Conservation (phyloP, 2,888 invertebrate genomes). For the Matsumyia berberina region DNA sequence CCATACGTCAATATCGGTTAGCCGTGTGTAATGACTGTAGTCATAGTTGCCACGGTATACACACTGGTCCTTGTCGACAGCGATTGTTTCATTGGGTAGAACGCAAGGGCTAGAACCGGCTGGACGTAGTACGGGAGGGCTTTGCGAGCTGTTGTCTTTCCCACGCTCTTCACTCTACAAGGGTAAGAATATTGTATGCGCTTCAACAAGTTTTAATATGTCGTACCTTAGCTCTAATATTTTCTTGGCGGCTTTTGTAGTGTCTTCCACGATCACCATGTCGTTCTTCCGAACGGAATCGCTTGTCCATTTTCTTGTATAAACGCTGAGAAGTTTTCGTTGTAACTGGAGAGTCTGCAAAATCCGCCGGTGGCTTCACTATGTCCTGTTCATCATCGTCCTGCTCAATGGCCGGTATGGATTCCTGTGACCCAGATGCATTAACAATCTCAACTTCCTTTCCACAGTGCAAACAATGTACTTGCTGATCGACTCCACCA, state of each 20-base stretch:
- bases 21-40: constrained; percentile 90
- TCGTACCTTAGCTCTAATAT: constrained; percentile 90
- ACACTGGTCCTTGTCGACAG: constrained; percentile 85
- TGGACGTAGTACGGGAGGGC: constrained; percentile 88
- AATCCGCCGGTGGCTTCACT: constrained; percentile 94
- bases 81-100: constrained; percentile 83
- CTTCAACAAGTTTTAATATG: constrained; percentile 3
- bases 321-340: constrained; percentile 86
- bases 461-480: constrained; percentile 93
- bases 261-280: constrained; percentile 86
- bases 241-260: constrained; percentile 88
- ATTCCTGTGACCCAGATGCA: constrained; percentile 83
- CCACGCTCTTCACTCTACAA: constrained; percentile 89
- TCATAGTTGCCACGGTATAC: constrained; percentile 91
- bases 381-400: constrained; percentile 87
- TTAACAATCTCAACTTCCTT: constrained; percentile 90
- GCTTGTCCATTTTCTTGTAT: constrained; percentile 91
- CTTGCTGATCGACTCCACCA: constrained; percentile 85
- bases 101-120: constrained; percentile 89
- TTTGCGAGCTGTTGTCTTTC: constrained; percentile 89
- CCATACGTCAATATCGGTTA: constrained; percentile 90
- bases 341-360: constrained; percentile 92
- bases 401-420: constrained; percentile 84
- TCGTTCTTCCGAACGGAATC: constrained; percentile 92
- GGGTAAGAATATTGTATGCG: constrained; percentile 10